Base-by-base conservation (phyloP, 2,888 invertebrate species). In the Zonitis immaculata region DNA sequence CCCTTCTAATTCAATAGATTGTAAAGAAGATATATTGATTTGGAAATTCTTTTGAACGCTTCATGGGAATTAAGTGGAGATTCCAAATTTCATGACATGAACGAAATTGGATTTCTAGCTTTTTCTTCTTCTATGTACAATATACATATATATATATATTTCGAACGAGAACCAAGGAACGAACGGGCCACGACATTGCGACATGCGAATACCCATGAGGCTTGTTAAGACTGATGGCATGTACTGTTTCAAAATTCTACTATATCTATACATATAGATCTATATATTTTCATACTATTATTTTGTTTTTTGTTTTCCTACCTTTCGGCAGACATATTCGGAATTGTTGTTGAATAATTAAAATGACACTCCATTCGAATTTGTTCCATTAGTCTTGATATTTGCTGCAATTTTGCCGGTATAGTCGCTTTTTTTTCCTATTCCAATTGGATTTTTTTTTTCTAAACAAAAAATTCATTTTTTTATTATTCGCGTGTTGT, bases 331-430 rank as follows among this genome's bases (percentile, higher is more conserved):
- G 39, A 39, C 25, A 45, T 44, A 51, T 51, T 26, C 42, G 39
- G 46, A 46, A 51, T 51, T 51, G 51, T 51, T 28, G 42, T 18
- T 51, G 51, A 51, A 51, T 51, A 51, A 51, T 51, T 51, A 46
- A 51, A 51, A 42, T 42, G 51, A 28, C 42, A 42, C 39, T 50
- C 35, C 39, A 30, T 16, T n/a, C 27, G 22, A 22, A 22, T n/a
- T n/a, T n/a, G n/a, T n/a, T n/a, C n/a, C n/a, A n/a, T n/a, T n/a
- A n/a, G n/a, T n/a, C n/a, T n/a, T n/a, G n/a, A n/a, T n/a, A n/a
- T n/a, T n/a, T n/a, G n/a, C n/a, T n/a, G n/a, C n/a, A n/a, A 22
- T 22, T 22, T 22, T 22, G 22, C 3, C 22, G 5, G 22, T 22
- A 27, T 6, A 27, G 27, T 6, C 6, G 25, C 25, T 27, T 6